A percentile compares a stretch with the other conserved stretches of the same genome.
phyloP scores from a whole-genome alignment of 2,797 vertebrate species.

The Chanos chanos region DNA sequence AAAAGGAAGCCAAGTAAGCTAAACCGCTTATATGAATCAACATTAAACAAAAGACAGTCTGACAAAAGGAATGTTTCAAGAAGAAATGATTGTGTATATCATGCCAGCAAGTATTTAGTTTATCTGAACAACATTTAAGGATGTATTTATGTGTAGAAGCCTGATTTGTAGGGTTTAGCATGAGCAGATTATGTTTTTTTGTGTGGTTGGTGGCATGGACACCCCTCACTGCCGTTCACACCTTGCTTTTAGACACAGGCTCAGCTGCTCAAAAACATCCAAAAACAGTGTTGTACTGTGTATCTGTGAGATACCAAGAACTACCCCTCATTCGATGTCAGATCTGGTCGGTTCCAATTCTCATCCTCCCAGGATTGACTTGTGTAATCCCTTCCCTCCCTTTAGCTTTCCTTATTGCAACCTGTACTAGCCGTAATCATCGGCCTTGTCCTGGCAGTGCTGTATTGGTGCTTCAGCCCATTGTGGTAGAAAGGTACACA shows the following conservation, averaged over 20 bases:
- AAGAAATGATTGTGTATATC: constrained; percentile 19
- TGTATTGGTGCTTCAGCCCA: constrained; percentile 99
- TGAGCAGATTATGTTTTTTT: too few relatives aligned
- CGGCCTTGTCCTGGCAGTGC: constrained; percentile 99
- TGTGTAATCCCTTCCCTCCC: constrained; percentile 97
- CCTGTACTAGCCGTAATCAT: constrained; percentile 98
- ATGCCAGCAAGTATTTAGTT: too few relatives aligned
- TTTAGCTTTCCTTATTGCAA: constrained; percentile 96
- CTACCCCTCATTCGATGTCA: constrained; percentile 21
- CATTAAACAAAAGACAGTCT: constrained; percentile 24
- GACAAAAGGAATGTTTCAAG: constrained; percentile 40
- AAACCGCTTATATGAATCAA: not conserved
- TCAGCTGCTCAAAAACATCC: not conserved
- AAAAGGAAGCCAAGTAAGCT: constrained; percentile 87
- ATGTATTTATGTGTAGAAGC: too few relatives aligned
- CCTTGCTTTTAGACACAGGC: constrained; percentile 1
- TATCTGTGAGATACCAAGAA: constrained; percentile 8
- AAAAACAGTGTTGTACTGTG: constrained; percentile 1
- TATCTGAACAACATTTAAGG: too few relatives aligned
- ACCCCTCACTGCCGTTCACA: too few relatives aligned
- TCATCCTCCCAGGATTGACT: constrained; percentile 53
- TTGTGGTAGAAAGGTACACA: constrained; percentile 99
- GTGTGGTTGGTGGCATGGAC: too few relatives aligned
- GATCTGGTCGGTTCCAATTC: constrained; percentile 51
- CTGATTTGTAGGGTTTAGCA: too few relatives aligned